Percentiles rank a stretch among this genome's conserved stretches.
Evolutionary conservation across 1,140 invertebrate species (phyloP).

Genomic region (Drosophila yakuba): DNA sequence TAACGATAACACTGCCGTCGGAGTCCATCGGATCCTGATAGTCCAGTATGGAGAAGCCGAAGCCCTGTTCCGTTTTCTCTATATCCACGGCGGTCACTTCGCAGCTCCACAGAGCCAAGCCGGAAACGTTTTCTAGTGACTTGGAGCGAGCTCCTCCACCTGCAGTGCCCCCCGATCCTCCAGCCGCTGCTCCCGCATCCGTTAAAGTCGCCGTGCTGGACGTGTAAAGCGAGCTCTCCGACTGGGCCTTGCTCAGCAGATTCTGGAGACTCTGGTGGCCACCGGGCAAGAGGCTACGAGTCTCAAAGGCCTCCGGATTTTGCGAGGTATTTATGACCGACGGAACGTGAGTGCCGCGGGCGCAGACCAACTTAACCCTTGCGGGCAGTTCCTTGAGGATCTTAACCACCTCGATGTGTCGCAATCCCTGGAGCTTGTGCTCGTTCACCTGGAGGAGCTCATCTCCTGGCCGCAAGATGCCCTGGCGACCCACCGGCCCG

Average conservation of each 20-base stretch:
- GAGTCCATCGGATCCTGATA: slow-evolving; percentile 96
- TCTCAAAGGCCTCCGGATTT: slow-evolving; percentile 91
- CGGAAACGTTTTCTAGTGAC: slow-evolving; percentile 96
- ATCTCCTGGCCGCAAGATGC: slow-evolving; percentile 93
- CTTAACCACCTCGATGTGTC: slow-evolving; percentile 94
- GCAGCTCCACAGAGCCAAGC: slow-evolving; percentile 96
- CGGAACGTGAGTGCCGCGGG: slow-evolving; percentile 87
- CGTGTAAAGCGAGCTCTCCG: slow-evolving; percentile 92
- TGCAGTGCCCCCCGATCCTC: slow-evolving; percentile 23
- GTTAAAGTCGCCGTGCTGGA: slow-evolving; percentile 89
- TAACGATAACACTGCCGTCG: slow-evolving; percentile 96
- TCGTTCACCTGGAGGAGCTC: slow-evolving; percentile 96
- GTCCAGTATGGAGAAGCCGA: slow-evolving; percentile 98
- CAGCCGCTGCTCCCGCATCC: slow-evolving; percentile 84
- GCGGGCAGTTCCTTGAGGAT: slow-evolving; percentile 95
- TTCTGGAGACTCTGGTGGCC: slow-evolving; percentile 89
- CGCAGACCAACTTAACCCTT: slow-evolving; percentile 91
- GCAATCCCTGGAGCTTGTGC: slow-evolving; percentile 92
- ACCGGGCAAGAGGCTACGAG: slow-evolving; percentile 91
- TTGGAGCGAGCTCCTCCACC: slow-evolving; percentile 86
- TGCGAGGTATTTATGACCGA: slow-evolving; percentile 90
- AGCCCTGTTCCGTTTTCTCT: slow-evolving; percentile 94
- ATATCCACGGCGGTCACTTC: slow-evolving; percentile 95
- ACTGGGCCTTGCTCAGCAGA: slow-evolving; percentile 93
- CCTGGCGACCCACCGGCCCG: slow-evolving; percentile 94